phyloP scores from a whole-genome alignment of 2,113 vertebrate genomes.

The Phaetusa simplex region DNA sequence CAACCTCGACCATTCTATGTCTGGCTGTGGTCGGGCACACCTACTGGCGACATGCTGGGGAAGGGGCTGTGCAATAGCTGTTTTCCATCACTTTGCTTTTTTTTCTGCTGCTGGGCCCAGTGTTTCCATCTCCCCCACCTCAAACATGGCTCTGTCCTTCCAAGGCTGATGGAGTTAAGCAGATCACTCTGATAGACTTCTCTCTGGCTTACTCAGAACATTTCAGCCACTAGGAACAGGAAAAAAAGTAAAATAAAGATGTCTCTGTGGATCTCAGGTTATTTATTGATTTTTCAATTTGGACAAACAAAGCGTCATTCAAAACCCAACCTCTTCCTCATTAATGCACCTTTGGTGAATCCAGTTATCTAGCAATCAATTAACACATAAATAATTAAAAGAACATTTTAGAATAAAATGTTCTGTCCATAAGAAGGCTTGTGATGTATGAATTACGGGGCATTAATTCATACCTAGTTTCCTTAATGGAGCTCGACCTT shows the following conservation, averaged over 20 bases:
- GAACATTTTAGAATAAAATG: not conserved
- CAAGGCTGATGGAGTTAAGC: not conserved
- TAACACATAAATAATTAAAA: constrained; percentile 53
- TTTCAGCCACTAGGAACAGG: not conserved
- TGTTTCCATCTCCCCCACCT: not conserved
- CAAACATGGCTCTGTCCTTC: not conserved
- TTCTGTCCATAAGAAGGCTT: not conserved
- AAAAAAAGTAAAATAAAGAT: not conserved
- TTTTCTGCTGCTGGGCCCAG: not conserved
- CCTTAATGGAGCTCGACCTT: constrained; percentile 42
- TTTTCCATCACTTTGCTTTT: not conserved
- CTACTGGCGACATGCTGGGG: fast-evolving
- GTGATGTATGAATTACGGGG: not conserved
- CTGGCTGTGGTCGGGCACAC: fast-evolving
- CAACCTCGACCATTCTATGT: not conserved
- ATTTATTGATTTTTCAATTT: constrained; percentile 6
- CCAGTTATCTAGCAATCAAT: constrained; percentile 8
- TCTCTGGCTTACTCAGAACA: not conserved
- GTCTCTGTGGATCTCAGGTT: not conserved
- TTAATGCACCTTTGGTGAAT: not conserved
- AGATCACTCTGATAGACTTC: not conserved
- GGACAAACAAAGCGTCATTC: not conserved
- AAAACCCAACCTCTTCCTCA: not conserved
- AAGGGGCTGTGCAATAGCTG: not conserved
- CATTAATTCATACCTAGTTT: constrained; percentile 40